Evolutionary conservation across 2,113 vertebrate species (phyloP).

Genomic region (Lasiurus cinereus): DNA sequence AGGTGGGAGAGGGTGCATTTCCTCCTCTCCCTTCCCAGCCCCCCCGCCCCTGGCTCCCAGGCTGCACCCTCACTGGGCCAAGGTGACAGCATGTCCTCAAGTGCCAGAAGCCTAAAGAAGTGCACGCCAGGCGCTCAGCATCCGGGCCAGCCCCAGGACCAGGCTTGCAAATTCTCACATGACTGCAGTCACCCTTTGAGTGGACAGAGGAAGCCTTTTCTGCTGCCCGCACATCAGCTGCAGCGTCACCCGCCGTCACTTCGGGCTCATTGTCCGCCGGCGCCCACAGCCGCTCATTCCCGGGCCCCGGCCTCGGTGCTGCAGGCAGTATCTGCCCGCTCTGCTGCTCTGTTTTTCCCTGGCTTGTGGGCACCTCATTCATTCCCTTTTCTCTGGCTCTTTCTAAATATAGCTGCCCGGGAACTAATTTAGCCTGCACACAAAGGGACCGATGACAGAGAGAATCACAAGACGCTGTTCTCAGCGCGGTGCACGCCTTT

Average conservation of each 20-base stretch:
- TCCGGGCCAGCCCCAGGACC: neutral
- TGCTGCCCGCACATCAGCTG: neutral
- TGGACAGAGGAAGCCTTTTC: constrained; percentile 68
- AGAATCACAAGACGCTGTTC: constrained; percentile 76
- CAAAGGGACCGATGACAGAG: constrained; percentile 53
- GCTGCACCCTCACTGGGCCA: neutral
- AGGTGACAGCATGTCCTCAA: constrained; percentile 74
- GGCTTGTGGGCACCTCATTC: constrained; percentile 52
- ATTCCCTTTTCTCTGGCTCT: neutral
- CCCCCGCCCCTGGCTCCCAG: rapidly evolving
- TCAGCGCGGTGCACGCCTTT: neutral
- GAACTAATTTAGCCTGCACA: constrained; percentile 42
- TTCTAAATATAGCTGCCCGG: constrained; percentile 50
- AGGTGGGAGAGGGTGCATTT: neutral
- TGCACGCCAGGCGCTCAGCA: neutral
- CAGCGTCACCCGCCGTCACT: constrained; percentile 58
- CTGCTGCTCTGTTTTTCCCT: neutral
- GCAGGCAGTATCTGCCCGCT: neutral
- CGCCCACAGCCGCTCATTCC: neutral
- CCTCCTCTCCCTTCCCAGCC: neutral
- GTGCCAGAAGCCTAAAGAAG: constrained; percentile 36
- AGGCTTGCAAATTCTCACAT: constrained; percentile 82
- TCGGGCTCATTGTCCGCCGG: rapidly evolving
- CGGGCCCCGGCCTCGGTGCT: neutral
- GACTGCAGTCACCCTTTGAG: constrained; percentile 63